Base-by-base conservation (phyloP, 2,888 invertebrate species). In the Thecophora atra region DNA sequence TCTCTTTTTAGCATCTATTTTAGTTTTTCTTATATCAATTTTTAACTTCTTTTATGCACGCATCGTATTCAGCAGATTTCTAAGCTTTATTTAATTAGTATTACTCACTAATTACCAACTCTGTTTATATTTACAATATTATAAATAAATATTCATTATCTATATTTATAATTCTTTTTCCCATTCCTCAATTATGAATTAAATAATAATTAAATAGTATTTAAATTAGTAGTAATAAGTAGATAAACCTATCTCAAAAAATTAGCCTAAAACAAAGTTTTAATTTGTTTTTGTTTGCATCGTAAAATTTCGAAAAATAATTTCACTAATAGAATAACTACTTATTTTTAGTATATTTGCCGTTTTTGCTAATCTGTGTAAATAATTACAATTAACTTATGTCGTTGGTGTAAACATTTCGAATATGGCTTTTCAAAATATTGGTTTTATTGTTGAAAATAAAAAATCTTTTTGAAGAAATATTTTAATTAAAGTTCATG, bases 51-150 rank as follows among this genome's bases (percentile, higher is more conserved):
- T 42, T 19, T 79, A 80, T 78, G 82, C 82, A 82, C 82, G 77
- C 81, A 74, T 81, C 81, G 74, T 72, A 81, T 82, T 82, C 82
- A 81, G 82, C 82, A 77, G 76, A 76, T 78, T 70, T 71, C 54
- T 11, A 71, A 77, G 77, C 65, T 19, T 56, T 37, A 37, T 6
- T 6, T n/a, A n/a, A n/a, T n/a, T 8, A 37, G 11, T 37, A 37
- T 37, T 37, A n/a, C n/a, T 37, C 37, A 37, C 1, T 37, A 37
- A 37, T 37, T 37, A 37, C 2, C 11, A 37, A 37, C 37, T n/a
- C n/a, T n/a, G n/a, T n/a, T n/a, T n/a, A n/a, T n/a, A n/a, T n/a
- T n/a, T n/a, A n/a, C n/a, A n/a, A n/a, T n/a, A n/a, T n/a, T n/a
- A n/a, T n/a, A n/a, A n/a, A n/a, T n/a, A n/a, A n/a, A n/a, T n/a